Conservation (phyloP, 92 coral and sea anemone genomes). For the Porites divaricata region DNA sequence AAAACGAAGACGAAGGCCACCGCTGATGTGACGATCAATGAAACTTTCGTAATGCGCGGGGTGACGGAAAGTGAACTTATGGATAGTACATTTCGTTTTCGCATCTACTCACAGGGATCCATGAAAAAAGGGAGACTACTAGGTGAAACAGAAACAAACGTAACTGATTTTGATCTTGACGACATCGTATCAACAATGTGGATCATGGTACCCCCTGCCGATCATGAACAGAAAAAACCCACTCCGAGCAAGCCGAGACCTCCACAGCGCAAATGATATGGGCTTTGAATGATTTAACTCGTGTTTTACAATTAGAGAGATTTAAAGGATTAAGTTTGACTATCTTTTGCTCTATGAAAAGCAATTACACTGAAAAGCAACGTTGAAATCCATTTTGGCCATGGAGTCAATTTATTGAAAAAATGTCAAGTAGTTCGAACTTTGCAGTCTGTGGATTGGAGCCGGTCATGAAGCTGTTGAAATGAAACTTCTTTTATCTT, state of each 20-base stretch:
- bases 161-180: slow-evolving; percentile 69
- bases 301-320: too few species aligned
- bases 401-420: too few species aligned
- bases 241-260: background rate
- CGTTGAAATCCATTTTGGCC: too few species aligned
- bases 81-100: slow-evolving; percentile 59
- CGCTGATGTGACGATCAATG: slow-evolving; percentile 60
- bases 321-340: too few species aligned
- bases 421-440: too few species aligned
- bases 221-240: slow-evolving; percentile 48
- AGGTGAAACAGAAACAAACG: slow-evolving; percentile 61
- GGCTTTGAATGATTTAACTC: background rate
- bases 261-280: slow-evolving; percentile 3
- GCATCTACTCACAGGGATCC: slow-evolving; percentile 65
- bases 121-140: slow-evolving; percentile 62
- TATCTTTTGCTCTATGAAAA: too few species aligned
- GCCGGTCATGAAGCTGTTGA: too few species aligned
- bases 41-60: slow-evolving; percentile 67
- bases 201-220: slow-evolving; percentile 53
- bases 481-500: too few species aligned
- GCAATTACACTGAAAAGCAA: too few species aligned
- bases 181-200: slow-evolving; percentile 66
- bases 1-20: slow-evolving; percentile 76
- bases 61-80: slow-evolving; percentile 51
- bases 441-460: too few species aligned